Percentiles rank a stretch among this genome's conserved stretches.
Conservation (phyloP, 2,797 vertebrate species). For the Mycteria americana region DNA sequence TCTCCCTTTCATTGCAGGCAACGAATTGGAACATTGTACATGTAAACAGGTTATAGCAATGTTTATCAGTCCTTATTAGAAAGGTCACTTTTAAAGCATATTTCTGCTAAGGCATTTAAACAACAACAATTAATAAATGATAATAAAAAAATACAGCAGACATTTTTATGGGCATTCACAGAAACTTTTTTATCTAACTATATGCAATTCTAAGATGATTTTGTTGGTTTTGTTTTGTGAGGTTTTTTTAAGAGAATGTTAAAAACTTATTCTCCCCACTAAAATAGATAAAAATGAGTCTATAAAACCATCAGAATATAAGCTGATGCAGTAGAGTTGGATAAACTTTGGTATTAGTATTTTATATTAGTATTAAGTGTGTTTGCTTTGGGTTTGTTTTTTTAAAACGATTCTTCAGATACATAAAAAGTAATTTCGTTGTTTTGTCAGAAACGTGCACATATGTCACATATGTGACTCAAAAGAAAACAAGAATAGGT, state of each 20-base stretch:
- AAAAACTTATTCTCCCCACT: background rate
- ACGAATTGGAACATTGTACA: background rate
- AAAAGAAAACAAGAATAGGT: background rate
- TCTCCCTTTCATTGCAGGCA: background rate
- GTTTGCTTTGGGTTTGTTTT: background rate
- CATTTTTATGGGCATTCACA: background rate
- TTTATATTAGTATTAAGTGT: background rate
- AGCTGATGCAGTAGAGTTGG: background rate
- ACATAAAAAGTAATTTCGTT: background rate
- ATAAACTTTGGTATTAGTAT: background rate
- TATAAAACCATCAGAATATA: background rate
- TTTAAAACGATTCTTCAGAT: background rate
- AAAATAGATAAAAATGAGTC: background rate
- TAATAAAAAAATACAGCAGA: background rate
- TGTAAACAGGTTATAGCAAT: background rate
- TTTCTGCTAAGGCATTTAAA: background rate
- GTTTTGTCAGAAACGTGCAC: background rate
- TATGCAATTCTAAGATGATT: background rate
- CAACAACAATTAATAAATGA: background rate
- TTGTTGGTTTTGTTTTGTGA: background rate
- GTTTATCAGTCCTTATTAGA: background rate
- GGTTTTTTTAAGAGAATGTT: background rate
- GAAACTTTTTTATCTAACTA: background rate
- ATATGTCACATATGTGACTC: background rate
- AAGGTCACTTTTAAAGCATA: background rate